Percentiles rank a stretch among this genome's conserved stretches.
Conservation (phyloP, 92 coral and sea anemone species). For the Anthopleura xanthogrammica region DNA sequence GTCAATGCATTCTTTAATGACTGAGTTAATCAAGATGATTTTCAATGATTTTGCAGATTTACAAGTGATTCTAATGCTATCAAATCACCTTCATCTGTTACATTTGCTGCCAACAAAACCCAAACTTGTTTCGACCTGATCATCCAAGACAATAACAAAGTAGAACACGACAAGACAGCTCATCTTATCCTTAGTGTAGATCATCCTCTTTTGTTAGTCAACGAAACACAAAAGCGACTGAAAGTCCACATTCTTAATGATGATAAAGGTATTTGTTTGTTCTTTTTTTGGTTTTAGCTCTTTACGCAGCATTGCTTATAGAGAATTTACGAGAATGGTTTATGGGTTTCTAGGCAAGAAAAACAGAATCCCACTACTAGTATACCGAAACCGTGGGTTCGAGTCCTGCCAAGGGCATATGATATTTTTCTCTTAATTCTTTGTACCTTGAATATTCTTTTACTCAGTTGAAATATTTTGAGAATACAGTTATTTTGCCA, state of each 20-base stretch:
- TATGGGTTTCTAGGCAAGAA: too few relatives aligned
- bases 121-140: neutral
- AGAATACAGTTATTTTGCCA: too few relatives aligned
- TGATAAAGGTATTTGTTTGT: neutral
- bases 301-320: too few relatives aligned
- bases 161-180: neutral
- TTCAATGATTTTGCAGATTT: neutral
- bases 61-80: neutral
- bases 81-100: neutral
- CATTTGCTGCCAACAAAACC: neutral
- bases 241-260: neutral
- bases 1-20: too few relatives aligned
- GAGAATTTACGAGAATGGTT: too few relatives aligned
- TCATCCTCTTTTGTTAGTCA: neutral
- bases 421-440: too few relatives aligned
- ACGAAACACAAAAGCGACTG: neutral
- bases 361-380: too few relatives aligned
- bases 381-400: too few relatives aligned
- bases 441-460: too few relatives aligned
- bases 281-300: too few relatives aligned
- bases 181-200: neutral
- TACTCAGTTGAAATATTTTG: too few relatives aligned
- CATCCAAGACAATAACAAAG: neutral
- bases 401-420: too few relatives aligned
- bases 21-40: neutral